These are phyloP conservation scores for Tragelaphus oryx DNA, from an alignment of 2,797 vertebrate species.

Conservation along the genomic window DNA sequence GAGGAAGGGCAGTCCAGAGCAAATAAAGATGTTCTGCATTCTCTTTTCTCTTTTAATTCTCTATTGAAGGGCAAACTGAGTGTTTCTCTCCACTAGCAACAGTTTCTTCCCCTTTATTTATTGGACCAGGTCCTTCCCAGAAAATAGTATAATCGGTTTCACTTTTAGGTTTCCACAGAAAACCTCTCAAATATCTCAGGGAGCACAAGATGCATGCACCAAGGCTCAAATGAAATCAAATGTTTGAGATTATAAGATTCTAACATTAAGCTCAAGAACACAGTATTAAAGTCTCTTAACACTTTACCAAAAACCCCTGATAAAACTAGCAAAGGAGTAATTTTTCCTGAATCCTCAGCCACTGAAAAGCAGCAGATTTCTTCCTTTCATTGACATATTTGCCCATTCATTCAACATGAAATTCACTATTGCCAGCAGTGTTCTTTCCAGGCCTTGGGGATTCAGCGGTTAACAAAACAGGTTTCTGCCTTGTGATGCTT, in stretches of 20 bases:
- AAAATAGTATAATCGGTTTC: background rate
- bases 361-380: background rate
- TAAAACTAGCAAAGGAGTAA: background rate
- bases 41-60: background rate
- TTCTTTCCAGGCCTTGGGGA: background rate
- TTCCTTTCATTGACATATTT: background rate
- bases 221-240: background rate
- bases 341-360: background rate
- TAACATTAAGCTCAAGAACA: background rate
- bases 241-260: background rate
- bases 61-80: background rate
- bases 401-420: background rate
- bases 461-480: background rate
- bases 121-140: background rate
- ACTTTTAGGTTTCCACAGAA: background rate
- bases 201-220: background rate
- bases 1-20: background rate
- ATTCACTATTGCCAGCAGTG: background rate
- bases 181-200: background rate
- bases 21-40: background rate
- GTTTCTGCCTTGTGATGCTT: background rate
- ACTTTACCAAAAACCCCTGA: background rate
- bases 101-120: background rate
- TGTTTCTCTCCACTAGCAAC: background rate
- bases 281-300: background rate